These are phyloP conservation scores for Lagodon rhomboides DNA, from an alignment of 2,797 vertebrate species.

Conservation along the genomic window DNA sequence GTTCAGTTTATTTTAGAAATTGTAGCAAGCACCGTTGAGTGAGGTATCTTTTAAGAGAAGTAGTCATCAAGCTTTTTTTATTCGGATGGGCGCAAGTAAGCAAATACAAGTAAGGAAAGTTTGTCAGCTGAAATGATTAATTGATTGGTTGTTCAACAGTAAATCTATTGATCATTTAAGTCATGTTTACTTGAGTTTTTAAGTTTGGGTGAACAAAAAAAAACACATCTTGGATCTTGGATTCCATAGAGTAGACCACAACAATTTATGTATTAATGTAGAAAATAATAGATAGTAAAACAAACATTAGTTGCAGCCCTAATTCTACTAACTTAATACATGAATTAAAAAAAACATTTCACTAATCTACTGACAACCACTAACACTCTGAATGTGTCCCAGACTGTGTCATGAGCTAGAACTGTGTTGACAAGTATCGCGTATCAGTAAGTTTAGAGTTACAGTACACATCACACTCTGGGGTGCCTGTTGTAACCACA, in stretches of 20 bases:
- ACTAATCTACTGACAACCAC: not conserved
- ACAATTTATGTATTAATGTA: not conserved
- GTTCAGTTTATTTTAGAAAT: not conserved
- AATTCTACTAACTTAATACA: not conserved
- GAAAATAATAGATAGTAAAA: not conserved
- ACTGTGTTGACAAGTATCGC: conserved; percentile 4
- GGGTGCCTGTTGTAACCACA: not conserved
- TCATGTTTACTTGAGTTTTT: not conserved
- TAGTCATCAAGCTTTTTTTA: not conserved
- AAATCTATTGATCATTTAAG: not conserved
- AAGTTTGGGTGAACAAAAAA: not conserved
- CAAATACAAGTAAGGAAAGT: not conserved
- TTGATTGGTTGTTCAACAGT: not conserved
- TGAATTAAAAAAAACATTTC: not conserved
- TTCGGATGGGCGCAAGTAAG: not conserved
- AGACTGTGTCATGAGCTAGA: not conserved
- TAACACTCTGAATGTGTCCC: not conserved
- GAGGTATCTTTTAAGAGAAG: not conserved
- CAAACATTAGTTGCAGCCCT: not conserved
- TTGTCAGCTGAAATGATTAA: not conserved
- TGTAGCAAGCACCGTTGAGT: not conserved
- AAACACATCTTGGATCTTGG: not conserved
- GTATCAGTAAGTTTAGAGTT: conserved; percentile 25
- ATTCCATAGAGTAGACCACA: not conserved
- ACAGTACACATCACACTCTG: conserved; percentile 17